Evolutionary conservation across 2,113 vertebrate species (phyloP), one percentile per base, ranked within the genome.

Genomic region (Dasypus novemcinctus): DNA sequence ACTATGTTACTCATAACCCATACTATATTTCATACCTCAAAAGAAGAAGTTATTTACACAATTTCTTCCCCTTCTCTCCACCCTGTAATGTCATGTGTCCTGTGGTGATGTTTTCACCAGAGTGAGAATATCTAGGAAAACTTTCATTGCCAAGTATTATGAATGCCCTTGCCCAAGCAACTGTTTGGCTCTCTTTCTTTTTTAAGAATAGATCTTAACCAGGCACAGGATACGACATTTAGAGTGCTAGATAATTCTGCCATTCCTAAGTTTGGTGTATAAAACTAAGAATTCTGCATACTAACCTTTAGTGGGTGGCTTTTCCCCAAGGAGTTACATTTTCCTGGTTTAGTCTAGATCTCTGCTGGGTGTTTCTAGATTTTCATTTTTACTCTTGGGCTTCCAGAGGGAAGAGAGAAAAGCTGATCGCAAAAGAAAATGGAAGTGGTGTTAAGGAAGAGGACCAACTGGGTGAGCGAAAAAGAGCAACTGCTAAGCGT

Each of bases 31-130:
- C 78, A 74, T 43, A n/a, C 46, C 66, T 81, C 87, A 69, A 87
- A 97, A 96, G 74, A 69, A 85, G 97, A 96, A 97, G 90, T 96
- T 10, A 52, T 83, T 83, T 78, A 79, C 63, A 78, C 69, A 69
- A 92, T 90, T 43, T 59, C 59, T 68, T 36, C 7, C 31, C 23
- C 18, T 31, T 7, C 15, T 72, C 82, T 43, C 25, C 8, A 43
- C 27, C 38, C 23, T 7, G 0, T 23, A 31, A 80, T 31, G 54
- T 61, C 91, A 89, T 15, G 1, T n/a, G 71, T 15, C 52, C 27
- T 59, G 27, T 71, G 61, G 31, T 68, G 4, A 4, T 91, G 43
- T 29, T 54, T 43, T 17, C 38, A 31, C 95, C 76, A 69, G 41
- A 91, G 21, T 17, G 38, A 57, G 79, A 61, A 59, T 82, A 63